phyloP scores from a whole-genome alignment of 2,113 vertebrate species.

The Arvicanthis niloticus region DNA sequence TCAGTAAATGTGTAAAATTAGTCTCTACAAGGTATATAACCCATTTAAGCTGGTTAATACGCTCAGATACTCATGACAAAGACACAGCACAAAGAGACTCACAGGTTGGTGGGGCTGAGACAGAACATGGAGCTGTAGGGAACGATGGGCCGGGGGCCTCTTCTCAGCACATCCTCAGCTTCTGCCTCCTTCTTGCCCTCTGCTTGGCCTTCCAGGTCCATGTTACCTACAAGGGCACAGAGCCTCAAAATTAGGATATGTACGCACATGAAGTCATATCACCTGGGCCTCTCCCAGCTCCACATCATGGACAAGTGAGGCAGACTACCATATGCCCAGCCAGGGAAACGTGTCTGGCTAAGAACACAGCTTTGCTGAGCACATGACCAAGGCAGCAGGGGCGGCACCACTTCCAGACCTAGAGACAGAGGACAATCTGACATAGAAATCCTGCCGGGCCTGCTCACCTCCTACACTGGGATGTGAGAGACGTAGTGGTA shows the following conservation, averaged over 20 bases:
- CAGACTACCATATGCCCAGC: neutral
- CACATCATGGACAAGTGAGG: too few relatives aligned
- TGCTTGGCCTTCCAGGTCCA: conserved; percentile 92
- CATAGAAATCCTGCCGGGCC: neutral
- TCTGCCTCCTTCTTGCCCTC: conserved; percentile 95
- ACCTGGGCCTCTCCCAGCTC: neutral
- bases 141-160: conserved; percentile 92
- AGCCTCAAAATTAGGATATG: conserved; percentile 31
- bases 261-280: accelerated
- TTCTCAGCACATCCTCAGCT: conserved; percentile 85
- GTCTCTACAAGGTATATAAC: neutral
- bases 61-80: accelerated
- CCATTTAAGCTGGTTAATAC: accelerated
- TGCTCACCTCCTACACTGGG: neutral
- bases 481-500: neutral
- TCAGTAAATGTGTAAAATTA: accelerated
- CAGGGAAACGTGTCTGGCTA: accelerated
- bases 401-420: neutral
- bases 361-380: neutral
- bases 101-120: conserved; percentile 95
- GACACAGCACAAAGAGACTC: conserved; percentile 68
- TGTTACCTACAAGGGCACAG: conserved; percentile 87
- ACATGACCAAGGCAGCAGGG: accelerated
- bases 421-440: accelerated
- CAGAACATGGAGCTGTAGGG: conserved; percentile 99